A percentile compares a stretch with the other conserved stretches of the same genome.
Conservation (phyloP, 2,888 invertebrate species). For the Troides helena region DNA sequence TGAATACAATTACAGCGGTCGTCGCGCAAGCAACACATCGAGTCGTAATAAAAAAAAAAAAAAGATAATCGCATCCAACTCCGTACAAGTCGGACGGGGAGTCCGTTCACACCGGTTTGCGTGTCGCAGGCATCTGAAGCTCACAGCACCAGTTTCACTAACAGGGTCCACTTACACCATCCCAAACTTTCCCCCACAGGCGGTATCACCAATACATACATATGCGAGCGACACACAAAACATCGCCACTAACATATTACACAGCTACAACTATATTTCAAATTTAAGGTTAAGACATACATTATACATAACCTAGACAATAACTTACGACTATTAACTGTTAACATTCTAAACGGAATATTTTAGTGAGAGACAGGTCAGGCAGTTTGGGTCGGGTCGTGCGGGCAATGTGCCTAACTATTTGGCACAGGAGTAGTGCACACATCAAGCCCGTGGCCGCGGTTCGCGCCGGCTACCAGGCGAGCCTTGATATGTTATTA, state of each 20-base stretch:
- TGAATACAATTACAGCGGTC: conserved; percentile 53
- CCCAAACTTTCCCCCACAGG: conserved; percentile 35
- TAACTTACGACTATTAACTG: conserved; percentile 72
- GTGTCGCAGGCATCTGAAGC: conserved; percentile 73
- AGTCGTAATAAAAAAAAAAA: conserved; percentile 60
- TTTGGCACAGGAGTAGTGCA: conserved; percentile 58
- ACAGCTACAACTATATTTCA: conserved; percentile 58
- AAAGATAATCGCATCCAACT: conserved; percentile 53
- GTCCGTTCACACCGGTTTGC: conserved; percentile 44
- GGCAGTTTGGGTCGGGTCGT: conserved; percentile 36
- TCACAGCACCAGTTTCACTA: conserved; percentile 73
- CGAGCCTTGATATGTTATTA: conserved; percentile 50
- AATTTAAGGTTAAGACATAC: conserved; percentile 74
- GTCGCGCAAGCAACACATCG: conserved; percentile 63
- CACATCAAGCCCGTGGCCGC: conserved; percentile 5
- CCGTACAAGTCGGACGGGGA: conserved; percentile 57
- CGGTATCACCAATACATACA: conserved; percentile 57
- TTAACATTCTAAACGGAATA: conserved; percentile 71
- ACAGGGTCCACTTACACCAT: conserved; percentile 35
- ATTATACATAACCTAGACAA: conserved; percentile 69
- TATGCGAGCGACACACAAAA: conserved; percentile 70
- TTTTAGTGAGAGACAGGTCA: conserved; percentile 45
- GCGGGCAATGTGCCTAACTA: conserved; percentile 45
- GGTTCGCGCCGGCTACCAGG: conserved; percentile 13
- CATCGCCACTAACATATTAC: conserved; percentile 57